Base-by-base conservation (phyloP, 2,888 invertebrate species). In the Eupelmus urozonus region DNA sequence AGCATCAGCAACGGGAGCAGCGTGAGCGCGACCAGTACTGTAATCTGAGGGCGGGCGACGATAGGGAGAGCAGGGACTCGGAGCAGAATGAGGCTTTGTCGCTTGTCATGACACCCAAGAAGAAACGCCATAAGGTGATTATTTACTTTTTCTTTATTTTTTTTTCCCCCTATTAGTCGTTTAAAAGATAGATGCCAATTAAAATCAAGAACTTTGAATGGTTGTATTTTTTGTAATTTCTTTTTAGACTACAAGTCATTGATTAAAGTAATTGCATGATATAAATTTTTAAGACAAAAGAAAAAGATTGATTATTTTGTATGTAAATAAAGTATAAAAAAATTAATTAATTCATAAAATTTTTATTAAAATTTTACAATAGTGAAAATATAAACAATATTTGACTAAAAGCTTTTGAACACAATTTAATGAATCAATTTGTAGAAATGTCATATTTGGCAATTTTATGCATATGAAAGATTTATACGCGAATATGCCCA, bases 81-180 rank as follows among this genome's bases (percentile, higher is more conserved):
- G 97, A 97, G 89, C 97, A 97, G 90, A 96, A 96, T 90, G 98
- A 98, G 90, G 97, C 98, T 2, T 93, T 98, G 76, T 97, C 97
- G 88, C 92, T 98, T 85, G 98, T 98, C 78, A 97, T 98, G 84
- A 96, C 96, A 62, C 96, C 97, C 1, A 98, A 98, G 91, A 98
- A 98, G 92, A 98, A 98, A 91, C 93, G 98, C 74, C 98, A 98
- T 88, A 98, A 98, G 95, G 96, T 91, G 81, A 86, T 81, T 76
- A 72, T 81, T n/a, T n/a, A n/a, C n/a, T n/a, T n/a, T n/a, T n/a
- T n/a, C n/a, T n/a, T n/a, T n/a, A n/a, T n/a, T n/a, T n/a, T n/a
- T n/a, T n/a, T n/a, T n/a, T n/a, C n/a, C n/a, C n/a, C n/a, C n/a
- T n/a, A n/a, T n/a, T n/a, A n/a, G n/a, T n/a, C n/a, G n/a, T n/a